Evolutionary conservation across 2,888 invertebrate genomes (phyloP), one percentile per base, ranked within the genome.

Genomic region (Diplolepis rosae): DNA sequence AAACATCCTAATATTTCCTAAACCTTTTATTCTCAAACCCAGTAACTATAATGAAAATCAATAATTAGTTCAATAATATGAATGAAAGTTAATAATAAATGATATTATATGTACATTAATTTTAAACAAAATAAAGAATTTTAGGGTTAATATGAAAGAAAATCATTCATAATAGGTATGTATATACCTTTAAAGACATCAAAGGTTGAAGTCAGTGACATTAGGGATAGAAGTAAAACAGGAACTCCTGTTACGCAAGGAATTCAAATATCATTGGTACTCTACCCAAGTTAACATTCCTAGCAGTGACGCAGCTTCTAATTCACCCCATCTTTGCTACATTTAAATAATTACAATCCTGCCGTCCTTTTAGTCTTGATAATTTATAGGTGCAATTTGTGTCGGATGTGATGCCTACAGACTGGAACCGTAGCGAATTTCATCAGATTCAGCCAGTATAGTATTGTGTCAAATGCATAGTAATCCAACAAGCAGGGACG

Each of bases 331-430:
- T 74, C 74, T 74, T 74, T 50, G 74, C 79, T 84, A 79, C 84
- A 87, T 87, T 87, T 87, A 88, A 88, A 88, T 88, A 88, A 88
- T 88, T 87, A 87, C 86, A 84, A 86, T 84, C 83, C 87, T 80
- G 82, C 79, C 80, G 81, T n/a, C 81, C 85, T 84, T 82, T 86
- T 84, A 82, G 81, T 79, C 81, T 77, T 80, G 83, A 84, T 87
- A 87, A 88, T 88, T 88, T 88, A 88, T 88, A 87, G 87, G 76
- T 82, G 74, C 85, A 82, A 87, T 87, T 87, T 83, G 86, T 79
- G 77, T 68, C 83, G 83, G 84, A 78, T 79, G 75, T 72, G 72
- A 74, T 78, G 69, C 75, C 77, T 73, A 74, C 78, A 78, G 77
- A 76, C 71, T 77, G 72, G 68, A 68, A 72, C 83, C 86, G 84